Evolutionary conservation across 2,113 vertebrate species (phyloP).

Genomic region (Psettodes erumei): DNA sequence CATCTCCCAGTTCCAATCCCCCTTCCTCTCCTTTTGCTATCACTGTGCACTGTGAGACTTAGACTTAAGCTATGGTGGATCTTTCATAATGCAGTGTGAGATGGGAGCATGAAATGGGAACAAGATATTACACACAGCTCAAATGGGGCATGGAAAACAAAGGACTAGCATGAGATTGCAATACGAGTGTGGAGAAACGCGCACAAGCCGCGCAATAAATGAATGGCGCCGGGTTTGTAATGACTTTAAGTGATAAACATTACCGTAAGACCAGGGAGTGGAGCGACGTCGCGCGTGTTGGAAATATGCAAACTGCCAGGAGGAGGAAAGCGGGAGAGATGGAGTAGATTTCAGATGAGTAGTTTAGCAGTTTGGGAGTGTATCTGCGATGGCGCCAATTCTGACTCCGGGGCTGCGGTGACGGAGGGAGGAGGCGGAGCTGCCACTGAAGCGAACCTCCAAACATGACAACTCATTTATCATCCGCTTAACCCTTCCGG

Average conservation of each 20-base stretch:
- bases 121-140: slow-evolving; percentile 59
- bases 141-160: slow-evolving; percentile 72
- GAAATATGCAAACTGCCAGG: slow-evolving; percentile 20
- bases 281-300: not conserved
- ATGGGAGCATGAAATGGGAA: slow-evolving; percentile 62
- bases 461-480: slow-evolving; percentile 65
- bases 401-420: slow-evolving; percentile 41
- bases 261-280: slow-evolving; percentile 21
- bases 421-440: slow-evolving; percentile 46
- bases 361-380: slow-evolving; percentile 29
- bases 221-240: slow-evolving; percentile 29
- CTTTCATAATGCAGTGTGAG: slow-evolving; percentile 58
- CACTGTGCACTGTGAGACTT: slow-evolving; percentile 32
- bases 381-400: slow-evolving; percentile 13
- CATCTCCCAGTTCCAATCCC: slow-evolving; percentile 43
- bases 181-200: slow-evolving; percentile 11
- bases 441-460: slow-evolving; percentile 42
- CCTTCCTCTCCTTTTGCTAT: slow-evolving; percentile 32
- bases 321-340: slow-evolving; percentile 3
- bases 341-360: slow-evolving; percentile 40
- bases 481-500: slow-evolving; percentile 57
- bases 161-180: slow-evolving; percentile 45
- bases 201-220: slow-evolving; percentile 32
- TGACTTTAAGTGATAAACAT: slow-evolving; percentile 33
- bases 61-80: slow-evolving; percentile 58